These are phyloP conservation scores for Osmerus eperlanus DNA, from an alignment of 2,113 vertebrate genomes.

Conservation along the genomic window DNA sequence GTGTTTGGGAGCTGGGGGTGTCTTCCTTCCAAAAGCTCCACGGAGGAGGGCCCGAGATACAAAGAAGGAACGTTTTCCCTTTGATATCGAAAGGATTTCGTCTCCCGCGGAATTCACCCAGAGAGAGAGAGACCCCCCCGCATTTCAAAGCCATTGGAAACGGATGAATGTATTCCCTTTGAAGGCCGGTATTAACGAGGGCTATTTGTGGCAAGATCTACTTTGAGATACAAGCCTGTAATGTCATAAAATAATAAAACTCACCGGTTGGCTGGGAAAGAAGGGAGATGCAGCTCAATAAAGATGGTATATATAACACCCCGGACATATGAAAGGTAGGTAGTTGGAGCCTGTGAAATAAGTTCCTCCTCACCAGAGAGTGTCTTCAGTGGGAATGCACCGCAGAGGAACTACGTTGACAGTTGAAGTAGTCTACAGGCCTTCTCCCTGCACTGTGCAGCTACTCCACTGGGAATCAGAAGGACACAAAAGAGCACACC, in stretches of 20 bases:
- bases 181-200: slow-evolving; percentile 45
- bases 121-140: slow-evolving; percentile 23
- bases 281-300: background rate
- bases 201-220: slow-evolving; percentile 49
- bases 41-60: background rate
- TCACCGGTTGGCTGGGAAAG: slow-evolving; percentile 28
- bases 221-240: slow-evolving; percentile 34
- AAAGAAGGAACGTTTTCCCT: slow-evolving; percentile 23
- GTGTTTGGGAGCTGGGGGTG: background rate
- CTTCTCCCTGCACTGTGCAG: too few species aligned
- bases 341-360: too few species aligned
- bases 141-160: slow-evolving; percentile 62
- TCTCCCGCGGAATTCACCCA: slow-evolving; percentile 39
- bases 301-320: too few species aligned
- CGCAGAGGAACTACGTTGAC: too few species aligned
- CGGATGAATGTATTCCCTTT: slow-evolving; percentile 65
- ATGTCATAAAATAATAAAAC: slow-evolving; percentile 20
- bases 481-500: too few species aligned
- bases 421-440: too few species aligned
- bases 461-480: too few species aligned
- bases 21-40: slow-evolving; percentile 25
- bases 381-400: too few species aligned
- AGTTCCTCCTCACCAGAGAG: too few species aligned
- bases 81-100: slow-evolving; percentile 16
- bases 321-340: too few species aligned